Evolutionary conservation across 2,888 invertebrate genomes (phyloP).

Genomic region (Hirudinaria manillensis): DNA sequence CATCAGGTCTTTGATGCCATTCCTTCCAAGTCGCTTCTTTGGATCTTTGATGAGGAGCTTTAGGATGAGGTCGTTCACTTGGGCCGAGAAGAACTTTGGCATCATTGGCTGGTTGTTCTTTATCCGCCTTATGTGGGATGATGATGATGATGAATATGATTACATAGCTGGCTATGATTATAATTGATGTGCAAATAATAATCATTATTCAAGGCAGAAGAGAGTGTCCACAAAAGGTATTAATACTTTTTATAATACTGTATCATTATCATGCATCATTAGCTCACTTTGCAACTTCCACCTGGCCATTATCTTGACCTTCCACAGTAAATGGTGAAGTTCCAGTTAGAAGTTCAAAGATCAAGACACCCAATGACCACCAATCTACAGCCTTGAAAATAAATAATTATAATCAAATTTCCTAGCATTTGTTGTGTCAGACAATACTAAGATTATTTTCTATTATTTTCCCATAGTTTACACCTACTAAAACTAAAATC

Average conservation of each 20-base stretch:
- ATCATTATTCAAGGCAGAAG: no score
- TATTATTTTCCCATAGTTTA: no score
- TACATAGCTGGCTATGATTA: not conserved
- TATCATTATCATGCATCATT: not conserved
- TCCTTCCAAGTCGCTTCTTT: constrained; percentile 71
- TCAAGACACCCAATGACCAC: constrained; percentile 96
- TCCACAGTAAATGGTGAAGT: constrained; percentile 95
- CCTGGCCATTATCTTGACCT: constrained; percentile 84
- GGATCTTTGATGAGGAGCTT: constrained; percentile 85
- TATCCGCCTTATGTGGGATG: constrained; percentile 64
- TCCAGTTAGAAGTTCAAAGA: constrained; percentile 90
- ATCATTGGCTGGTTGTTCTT: constrained; percentile 81
- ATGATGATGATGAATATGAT: not conserved
- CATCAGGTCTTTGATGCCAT: constrained; percentile 81
- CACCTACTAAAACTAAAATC: no score
- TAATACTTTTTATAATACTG: no score
- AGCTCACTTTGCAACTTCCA: constrained; percentile 73
- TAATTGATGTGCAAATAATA: not conserved
- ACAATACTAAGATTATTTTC: no score
- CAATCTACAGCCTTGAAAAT: constrained; percentile 80
- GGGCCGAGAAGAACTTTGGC: constrained; percentile 71
- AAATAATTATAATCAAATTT: no score
- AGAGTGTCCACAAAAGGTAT: no score
- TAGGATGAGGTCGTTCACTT: constrained; percentile 70
- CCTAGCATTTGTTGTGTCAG: no score